phyloP scores from a whole-genome alignment of 1,140 invertebrate species.

The Sinonovacula constricta region DNA sequence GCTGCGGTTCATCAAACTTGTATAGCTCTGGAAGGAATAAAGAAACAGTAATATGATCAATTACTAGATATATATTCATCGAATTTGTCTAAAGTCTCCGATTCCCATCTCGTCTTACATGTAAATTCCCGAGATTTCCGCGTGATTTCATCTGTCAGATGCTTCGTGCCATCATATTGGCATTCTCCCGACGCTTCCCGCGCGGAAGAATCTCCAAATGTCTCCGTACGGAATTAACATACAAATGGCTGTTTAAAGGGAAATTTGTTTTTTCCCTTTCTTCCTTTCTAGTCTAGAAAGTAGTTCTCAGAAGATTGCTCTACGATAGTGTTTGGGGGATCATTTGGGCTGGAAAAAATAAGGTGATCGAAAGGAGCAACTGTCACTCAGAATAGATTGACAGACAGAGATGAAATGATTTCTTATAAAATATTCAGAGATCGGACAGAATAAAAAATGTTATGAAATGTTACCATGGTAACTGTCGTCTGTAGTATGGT shows the following conservation, averaged over 20 bases:
- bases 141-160: constrained; percentile 44
- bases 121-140: constrained; percentile 49
- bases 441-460: no score
- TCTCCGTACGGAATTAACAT: constrained; percentile 48
- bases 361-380: no score
- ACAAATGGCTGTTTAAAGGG: constrained; percentile 51
- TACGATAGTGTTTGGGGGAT: no score
- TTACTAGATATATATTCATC: constrained; percentile 52
- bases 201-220: constrained; percentile 18
- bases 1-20: not conserved
- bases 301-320: no score
- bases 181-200: constrained; percentile 28
- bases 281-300: no score
- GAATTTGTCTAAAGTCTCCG: constrained; percentile 46
- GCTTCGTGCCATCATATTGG: constrained; percentile 22
- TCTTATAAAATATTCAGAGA: no score
- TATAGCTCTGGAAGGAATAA: constrained; percentile 35
- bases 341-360: no score
- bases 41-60: constrained; percentile 42
- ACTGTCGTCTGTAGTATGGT: no score
- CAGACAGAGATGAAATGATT: no score
- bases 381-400: no score
- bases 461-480: no score
- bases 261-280: no score
- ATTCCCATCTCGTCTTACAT: constrained; percentile 20